phyloP scores from a whole-genome alignment of 2,888 invertebrate species.

The Sphecodes monilicornis region DNA sequence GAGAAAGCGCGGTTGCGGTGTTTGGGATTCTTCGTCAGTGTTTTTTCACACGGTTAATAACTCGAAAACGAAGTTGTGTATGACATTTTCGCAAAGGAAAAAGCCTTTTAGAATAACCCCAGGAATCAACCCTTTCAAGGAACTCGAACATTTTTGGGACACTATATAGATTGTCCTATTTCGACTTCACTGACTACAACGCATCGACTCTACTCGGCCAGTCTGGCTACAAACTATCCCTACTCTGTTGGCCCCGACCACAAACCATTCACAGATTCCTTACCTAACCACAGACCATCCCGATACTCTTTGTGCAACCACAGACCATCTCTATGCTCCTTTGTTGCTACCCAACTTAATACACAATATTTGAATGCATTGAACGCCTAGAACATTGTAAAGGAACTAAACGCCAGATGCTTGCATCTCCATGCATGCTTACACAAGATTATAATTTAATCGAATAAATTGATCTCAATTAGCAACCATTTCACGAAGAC shows the following conservation, averaged over 20 bases:
- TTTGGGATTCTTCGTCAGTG: no score
- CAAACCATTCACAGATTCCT: conserved; percentile 9
- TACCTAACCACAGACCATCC: neutral
- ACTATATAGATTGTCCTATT: neutral
- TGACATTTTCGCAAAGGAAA: no score
- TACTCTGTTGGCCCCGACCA: neutral
- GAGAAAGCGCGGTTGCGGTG: no score
- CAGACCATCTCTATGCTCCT: neutral
- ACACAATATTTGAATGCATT: neutral
- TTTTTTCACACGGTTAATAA: no score
- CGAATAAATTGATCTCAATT: neutral
- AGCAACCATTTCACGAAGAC: neutral
- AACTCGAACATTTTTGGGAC: no score
- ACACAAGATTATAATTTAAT: neutral
- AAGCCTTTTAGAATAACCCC: no score
- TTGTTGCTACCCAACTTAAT: neutral
- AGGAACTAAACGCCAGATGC: neutral
- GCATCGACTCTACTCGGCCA: neutral
- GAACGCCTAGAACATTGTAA: neutral
- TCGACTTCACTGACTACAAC: neutral
- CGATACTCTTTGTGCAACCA: neutral
- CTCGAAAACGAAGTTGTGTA: no score
- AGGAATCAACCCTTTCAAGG: no score
- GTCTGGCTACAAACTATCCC: neutral
- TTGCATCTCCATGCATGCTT: neutral